Base-by-base conservation (phyloP, 2,113 vertebrate species). In the Takifugu bimaculatus region DNA sequence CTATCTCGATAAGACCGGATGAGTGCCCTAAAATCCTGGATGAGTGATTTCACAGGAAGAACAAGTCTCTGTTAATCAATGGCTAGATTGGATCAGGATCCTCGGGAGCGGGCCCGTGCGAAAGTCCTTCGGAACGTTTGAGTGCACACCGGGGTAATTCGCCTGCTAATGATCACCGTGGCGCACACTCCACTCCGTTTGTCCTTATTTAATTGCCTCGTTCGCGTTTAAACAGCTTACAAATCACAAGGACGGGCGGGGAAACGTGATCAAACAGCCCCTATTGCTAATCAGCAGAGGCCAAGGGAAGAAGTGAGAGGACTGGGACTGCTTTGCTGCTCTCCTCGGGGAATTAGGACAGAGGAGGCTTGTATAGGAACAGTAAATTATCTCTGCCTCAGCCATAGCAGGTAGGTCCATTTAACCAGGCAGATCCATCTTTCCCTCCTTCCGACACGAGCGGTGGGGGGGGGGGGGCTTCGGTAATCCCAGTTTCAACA, bases 51-150 rank as follows among this genome's bases (percentile, higher is more conserved):
- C 74, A 76, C 78, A 85, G 82, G 84, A 85, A 85, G 83, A 87
- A 85, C 86, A 72, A 85, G 86, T 74, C 83, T 77, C 79, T 63
- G 89, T 88, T 90, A 89, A 90, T 89, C 86, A 89, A 87, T 87
- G 87, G 83, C 80, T 85, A 81, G 86, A 88, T 87, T 86, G 87
- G 85, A 87, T 89, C 83, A 75, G 87, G 85, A 80, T 81, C 75
- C 78, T 82, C 73, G 54, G 75, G 80, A 79, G 84, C 70, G 4
- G 81, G 76, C 69, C 75, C 2, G 72, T 72, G 78, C 77, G 74
- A 84, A 86, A 84, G 84, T 83, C 84, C 85, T 86, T 80, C 77
- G 56, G 60, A 84, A 88, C 80, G 81, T 80, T 82, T 77, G 82
- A 86, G 85, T 79, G 82, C 83, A 66, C 79, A 83, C 77, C 71